These are phyloP conservation scores for Artemisiospiza belli DNA, from an alignment of 2,113 vertebrate genomes.

Conservation along the genomic window DNA sequence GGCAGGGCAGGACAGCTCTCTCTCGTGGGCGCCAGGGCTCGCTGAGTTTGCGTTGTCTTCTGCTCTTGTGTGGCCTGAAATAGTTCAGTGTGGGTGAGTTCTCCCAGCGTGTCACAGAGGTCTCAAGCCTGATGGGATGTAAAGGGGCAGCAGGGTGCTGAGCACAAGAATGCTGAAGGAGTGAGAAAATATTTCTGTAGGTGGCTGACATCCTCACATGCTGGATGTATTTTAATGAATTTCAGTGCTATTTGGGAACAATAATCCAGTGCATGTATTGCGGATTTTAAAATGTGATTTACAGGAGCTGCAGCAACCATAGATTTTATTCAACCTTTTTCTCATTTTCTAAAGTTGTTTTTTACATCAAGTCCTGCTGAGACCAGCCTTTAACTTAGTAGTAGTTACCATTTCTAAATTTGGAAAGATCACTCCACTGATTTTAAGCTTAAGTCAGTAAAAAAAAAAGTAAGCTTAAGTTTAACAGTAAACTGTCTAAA, in stretches of 20 bases:
- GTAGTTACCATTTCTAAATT: not conserved
- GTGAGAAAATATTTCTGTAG: constrained; percentile 34
- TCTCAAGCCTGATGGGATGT: not conserved
- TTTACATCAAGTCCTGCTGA: not conserved
- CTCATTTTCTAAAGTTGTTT: not conserved
- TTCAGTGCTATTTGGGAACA: not conserved
- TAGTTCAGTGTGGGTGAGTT: not conserved
- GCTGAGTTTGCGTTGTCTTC: not conserved
- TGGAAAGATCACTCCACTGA: not conserved
- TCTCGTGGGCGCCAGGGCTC: accelerated
- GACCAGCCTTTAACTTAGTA: not conserved
- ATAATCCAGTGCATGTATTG: not conserved
- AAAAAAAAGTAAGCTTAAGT: no score
- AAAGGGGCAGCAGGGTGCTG: not conserved
- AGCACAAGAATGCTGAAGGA: constrained; percentile 32
- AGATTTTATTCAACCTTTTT: not conserved
- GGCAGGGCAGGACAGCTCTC: not conserved
- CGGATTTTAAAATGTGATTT: not conserved
- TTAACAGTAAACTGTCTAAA: not conserved
- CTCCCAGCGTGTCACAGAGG: accelerated
- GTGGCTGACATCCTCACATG: not conserved
- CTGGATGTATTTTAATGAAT: not conserved
- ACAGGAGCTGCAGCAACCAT: not conserved
- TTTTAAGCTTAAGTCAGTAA: not conserved
- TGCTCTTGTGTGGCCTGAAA: not conserved